A percentile compares a stretch with the other conserved stretches of the same genome.
These are phyloP conservation scores for Umimayanthus chanpuru DNA, from an alignment of 92 coral and sea anemone genomes.

Conservation along the genomic window DNA sequence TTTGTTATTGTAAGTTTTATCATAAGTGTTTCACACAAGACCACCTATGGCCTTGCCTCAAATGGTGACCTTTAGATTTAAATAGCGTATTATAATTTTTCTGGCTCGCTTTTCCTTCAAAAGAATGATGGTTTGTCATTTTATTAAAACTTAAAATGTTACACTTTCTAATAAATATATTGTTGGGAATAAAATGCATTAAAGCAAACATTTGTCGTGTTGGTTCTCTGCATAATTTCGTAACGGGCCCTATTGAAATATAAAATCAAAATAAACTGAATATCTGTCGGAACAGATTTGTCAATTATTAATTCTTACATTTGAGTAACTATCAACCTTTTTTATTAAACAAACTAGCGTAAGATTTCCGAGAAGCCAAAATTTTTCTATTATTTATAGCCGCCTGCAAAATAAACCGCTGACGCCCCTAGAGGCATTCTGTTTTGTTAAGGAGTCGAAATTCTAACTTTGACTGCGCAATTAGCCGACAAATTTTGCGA, in stretches of 20 bases:
- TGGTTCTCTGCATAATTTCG: neutral
- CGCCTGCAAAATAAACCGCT: slow-evolving; percentile 22
- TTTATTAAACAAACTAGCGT: slow-evolving; percentile 18
- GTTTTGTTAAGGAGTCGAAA: slow-evolving; percentile 19
- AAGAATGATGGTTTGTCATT: slow-evolving; percentile 7
- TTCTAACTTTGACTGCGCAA: slow-evolving; percentile 27
- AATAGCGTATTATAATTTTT: slow-evolving; percentile 8
- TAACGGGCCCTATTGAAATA: slow-evolving; percentile 25
- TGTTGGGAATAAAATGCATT: slow-evolving; percentile 20
- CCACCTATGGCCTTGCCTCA: slow-evolving; percentile 4
- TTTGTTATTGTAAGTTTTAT: slow-evolving; percentile 13
- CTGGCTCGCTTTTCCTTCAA: neutral
- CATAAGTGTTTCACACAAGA: neutral
- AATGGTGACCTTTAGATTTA: slow-evolving; percentile 22
- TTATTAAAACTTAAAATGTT: slow-evolving; percentile 17
- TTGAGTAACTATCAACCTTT: neutral
- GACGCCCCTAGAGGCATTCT: slow-evolving; percentile 17
- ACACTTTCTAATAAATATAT: slow-evolving; percentile 14
- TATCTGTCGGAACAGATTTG: slow-evolving; percentile 13
- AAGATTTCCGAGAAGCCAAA: neutral
- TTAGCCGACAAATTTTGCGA: slow-evolving; percentile 25
- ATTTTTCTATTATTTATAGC: slow-evolving; percentile 8
- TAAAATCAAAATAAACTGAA: slow-evolving; percentile 22
- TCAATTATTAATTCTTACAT: slow-evolving; percentile 6
- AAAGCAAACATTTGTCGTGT: neutral